A percentile compares a stretch with the other conserved stretches of the same genome.
phyloP scores from a whole-genome alignment of 2,797 vertebrate genomes.

The Centroberyx gerrardi region DNA sequence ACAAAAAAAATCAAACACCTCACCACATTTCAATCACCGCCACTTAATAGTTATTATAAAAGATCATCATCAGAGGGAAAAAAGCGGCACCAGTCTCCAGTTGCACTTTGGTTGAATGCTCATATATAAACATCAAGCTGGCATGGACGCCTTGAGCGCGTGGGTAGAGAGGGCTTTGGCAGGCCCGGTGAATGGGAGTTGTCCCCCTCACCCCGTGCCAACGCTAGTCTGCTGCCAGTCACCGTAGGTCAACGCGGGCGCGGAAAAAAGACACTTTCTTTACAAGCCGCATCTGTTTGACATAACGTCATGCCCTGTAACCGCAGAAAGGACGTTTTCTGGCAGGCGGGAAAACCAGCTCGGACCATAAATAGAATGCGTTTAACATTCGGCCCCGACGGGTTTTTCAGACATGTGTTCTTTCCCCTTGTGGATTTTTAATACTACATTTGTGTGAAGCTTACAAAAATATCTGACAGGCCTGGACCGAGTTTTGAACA shows the following conservation, averaged over 20 bases:
- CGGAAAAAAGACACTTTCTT: conserved; percentile 73
- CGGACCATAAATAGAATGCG: conserved; percentile 74
- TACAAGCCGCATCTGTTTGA: conserved; percentile 75
- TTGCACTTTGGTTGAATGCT: conserved; percentile 22
- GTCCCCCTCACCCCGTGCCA: conserved; percentile 65
- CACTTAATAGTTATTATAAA: conserved; percentile 38
- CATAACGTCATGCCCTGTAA: conserved; percentile 65
- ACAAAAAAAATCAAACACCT: not conserved
- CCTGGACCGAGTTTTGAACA: conserved; percentile 36
- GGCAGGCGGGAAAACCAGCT: conserved; percentile 63
- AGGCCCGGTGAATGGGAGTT: conserved; percentile 58
- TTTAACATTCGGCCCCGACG: conserved; percentile 63
- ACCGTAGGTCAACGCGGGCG: conserved; percentile 56
- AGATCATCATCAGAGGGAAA: conserved; percentile 14
- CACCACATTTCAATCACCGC: conserved; percentile 17
- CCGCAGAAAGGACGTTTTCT: conserved; percentile 61
- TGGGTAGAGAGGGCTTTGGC: conserved; percentile 53
- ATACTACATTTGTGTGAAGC: conserved; percentile 67
- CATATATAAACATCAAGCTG: conserved; percentile 20
- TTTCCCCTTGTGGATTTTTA: conserved; percentile 59
- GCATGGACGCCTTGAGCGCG: conserved; percentile 4
- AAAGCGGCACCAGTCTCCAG: not conserved
- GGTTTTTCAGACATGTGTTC: conserved; percentile 50
- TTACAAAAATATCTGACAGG: conserved; percentile 60
- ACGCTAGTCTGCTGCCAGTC: conserved; percentile 62